A percentile compares a stretch with the other conserved stretches of the same genome.
Evolutionary conservation across 2,888 invertebrate species (phyloP).

Genomic region (Bembecia ichneumoniformis): DNA sequence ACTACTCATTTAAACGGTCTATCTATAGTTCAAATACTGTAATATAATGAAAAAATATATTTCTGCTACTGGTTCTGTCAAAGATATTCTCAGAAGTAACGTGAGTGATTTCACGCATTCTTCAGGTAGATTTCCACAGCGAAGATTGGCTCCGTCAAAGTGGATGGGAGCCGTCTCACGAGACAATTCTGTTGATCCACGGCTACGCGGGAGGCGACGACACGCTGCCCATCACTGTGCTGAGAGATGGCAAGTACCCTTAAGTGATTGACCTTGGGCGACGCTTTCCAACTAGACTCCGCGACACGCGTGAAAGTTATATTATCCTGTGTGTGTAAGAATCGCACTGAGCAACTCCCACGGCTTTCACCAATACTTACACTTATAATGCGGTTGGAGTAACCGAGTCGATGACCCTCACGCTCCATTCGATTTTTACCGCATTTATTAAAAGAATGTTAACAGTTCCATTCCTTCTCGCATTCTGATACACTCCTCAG

Average conservation of each 20-base stretch:
- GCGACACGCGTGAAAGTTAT: neutral
- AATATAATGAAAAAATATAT: no score
- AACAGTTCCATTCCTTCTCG: no score
- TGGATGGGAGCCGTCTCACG: constrained; percentile 78
- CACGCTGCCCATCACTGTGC: constrained; percentile 78
- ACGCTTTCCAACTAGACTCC: no score
- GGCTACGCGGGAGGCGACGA: constrained; percentile 86
- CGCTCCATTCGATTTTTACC: neutral
- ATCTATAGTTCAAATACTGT: no score
- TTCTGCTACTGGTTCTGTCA: no score
- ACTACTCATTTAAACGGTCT: no score
- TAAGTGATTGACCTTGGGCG: no score
- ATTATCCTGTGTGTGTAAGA: neutral
- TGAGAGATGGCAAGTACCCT: constrained; percentile 75
- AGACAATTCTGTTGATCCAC: constrained; percentile 80
- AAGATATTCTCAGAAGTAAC: no score
- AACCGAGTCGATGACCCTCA: neutral
- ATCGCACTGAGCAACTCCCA: constrained; percentile 14
- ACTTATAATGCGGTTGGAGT: neutral
- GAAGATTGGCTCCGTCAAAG: constrained; percentile 83
- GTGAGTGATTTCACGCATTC: neutral
- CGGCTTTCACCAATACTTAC: constrained; percentile 25
- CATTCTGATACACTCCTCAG: no score
- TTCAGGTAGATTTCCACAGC: constrained; percentile 69
- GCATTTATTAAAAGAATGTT: neutral